Conservation (phyloP, 2,113 vertebrate genomes). For the Pungitius pungitius region DNA sequence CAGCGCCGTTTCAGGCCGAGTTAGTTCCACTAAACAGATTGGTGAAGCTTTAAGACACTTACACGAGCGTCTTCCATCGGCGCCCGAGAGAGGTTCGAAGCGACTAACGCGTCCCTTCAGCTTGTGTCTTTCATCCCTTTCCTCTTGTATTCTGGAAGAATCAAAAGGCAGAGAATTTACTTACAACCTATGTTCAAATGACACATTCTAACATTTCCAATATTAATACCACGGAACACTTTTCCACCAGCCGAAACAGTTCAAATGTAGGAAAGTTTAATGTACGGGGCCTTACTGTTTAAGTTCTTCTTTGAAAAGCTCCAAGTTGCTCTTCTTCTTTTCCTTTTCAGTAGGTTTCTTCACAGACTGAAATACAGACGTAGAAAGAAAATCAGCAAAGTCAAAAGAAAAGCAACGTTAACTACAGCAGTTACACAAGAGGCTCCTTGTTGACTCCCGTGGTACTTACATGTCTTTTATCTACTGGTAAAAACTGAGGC, state of each 20-base stretch:
- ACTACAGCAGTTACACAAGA: background rate
- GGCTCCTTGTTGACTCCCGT: background rate
- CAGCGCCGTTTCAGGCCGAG: slow-evolving; percentile 18
- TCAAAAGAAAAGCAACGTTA: background rate
- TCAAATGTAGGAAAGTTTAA: background rate
- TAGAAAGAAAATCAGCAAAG: slow-evolving; percentile 1
- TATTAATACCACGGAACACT: background rate
- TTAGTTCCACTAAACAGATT: background rate
- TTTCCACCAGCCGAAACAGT: background rate
- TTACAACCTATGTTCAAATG: background rate
- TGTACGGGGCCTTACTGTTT: slow-evolving; percentile 89
- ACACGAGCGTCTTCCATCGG: slow-evolving; percentile 92
- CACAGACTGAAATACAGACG: slow-evolving; percentile 80
- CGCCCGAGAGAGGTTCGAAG: slow-evolving; percentile 92
- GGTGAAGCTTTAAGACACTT: slow-evolving; percentile 69
- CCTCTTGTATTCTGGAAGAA: slow-evolving; percentile 92
- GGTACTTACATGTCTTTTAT: slow-evolving; percentile 92
- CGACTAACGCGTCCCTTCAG: slow-evolving; percentile 96
- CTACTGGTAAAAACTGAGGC: slow-evolving; percentile 89
- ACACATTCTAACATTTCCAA: background rate
- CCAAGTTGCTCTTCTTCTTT: slow-evolving; percentile 99
- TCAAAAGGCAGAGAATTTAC: background rate
- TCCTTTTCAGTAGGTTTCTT: slow-evolving; percentile 94
- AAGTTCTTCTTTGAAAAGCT: slow-evolving; percentile 98
- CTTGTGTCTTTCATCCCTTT: slow-evolving; percentile 95